These are phyloP conservation scores for Hypolimnas misippus DNA, from an alignment of 2,888 invertebrate genomes.

Conservation along the genomic window DNA sequence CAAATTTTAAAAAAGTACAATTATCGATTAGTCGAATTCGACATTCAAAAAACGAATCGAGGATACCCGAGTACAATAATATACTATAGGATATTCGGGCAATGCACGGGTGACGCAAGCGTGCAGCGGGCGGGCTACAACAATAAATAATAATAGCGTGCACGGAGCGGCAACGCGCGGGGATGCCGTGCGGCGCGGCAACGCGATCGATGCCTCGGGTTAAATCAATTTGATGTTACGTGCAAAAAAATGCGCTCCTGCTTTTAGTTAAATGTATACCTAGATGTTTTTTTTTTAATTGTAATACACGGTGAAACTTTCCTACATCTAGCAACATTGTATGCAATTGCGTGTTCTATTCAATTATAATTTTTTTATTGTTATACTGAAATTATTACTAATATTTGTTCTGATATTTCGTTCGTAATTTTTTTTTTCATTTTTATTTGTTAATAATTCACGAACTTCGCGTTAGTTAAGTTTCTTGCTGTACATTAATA, in stretches of 20 bases:
- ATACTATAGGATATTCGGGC: conserved; percentile 22
- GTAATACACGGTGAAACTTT: conserved; percentile 4
- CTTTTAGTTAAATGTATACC: conserved; percentile 23
- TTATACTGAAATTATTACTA: background rate
- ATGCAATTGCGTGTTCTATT: conserved; percentile 6
- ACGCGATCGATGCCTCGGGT: conserved; percentile 45
- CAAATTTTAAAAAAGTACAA: background rate
- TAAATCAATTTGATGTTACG: conserved; percentile 40
- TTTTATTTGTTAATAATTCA: background rate
- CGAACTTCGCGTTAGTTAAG: background rate
- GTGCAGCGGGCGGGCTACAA: conserved; percentile 33
- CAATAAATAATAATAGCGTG: conserved; percentile 35
- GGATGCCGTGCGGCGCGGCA: conserved; percentile 50
- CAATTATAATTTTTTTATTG: conserved; percentile 2
- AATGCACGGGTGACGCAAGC: conserved; percentile 42
- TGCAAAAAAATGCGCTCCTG: conserved; percentile 26
- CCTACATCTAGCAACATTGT: conserved; percentile 7
- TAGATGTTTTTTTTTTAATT: background rate
- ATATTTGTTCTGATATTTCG: background rate
- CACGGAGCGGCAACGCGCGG: conserved; percentile 62
- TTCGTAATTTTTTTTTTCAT: background rate
- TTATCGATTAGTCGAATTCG: conserved; percentile 7
- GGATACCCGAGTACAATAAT: conserved; percentile 15
- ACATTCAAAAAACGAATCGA: conserved; percentile 8
- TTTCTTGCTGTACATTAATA: background rate